Evolutionary conservation across 2,797 vertebrate genomes (phyloP), one percentile per base, ranked within the genome.

Genomic region (Sus cebifrons): DNA sequence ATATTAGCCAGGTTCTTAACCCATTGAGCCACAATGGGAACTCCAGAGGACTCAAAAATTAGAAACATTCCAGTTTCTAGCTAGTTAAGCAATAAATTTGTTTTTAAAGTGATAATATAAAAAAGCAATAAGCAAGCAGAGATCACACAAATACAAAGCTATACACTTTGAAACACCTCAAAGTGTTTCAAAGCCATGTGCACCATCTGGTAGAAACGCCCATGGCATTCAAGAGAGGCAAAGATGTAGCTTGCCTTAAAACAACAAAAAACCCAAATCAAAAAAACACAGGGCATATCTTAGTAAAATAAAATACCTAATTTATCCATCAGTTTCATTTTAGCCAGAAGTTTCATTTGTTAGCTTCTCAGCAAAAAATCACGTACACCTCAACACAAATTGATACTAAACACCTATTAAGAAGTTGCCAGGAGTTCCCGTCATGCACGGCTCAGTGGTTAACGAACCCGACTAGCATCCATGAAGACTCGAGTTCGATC

Each of bases 171-270:
- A 49, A 49, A 49, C 9, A 78, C 4, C 14, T 36, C 62, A 70
- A 52, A 64, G 17, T 44, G 27, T 90, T 78, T 95, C 54, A 87
- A 91, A 94, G 75, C 32, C 70, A 68, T 3, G 78, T 71, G 65
- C 75, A 83, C 65, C 74, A 89, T 40, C 83, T 97, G 94, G 52
- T 93, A 75, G 92, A 86, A 96, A 91, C 9, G 79, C 3, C 4
- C 4, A 20, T 1, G 64, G 49, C n/a, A 89, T 49, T 29, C 20
- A 18, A 70, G 64, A 84, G 14, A 82, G 49, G 68, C 1, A 5
- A 21, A 44, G 21, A 58, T 29, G 15, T 5, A 67, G n/a, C 67
- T 32, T 85, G 49, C 13, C 73, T 78, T 58, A 54, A 62, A 82
- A 88, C 44, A 49, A 49, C 44, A 29, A 9, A 23, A 32, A 56